phyloP scores from a whole-genome alignment of 2,888 invertebrate species.

The Cephus runcator region DNA sequence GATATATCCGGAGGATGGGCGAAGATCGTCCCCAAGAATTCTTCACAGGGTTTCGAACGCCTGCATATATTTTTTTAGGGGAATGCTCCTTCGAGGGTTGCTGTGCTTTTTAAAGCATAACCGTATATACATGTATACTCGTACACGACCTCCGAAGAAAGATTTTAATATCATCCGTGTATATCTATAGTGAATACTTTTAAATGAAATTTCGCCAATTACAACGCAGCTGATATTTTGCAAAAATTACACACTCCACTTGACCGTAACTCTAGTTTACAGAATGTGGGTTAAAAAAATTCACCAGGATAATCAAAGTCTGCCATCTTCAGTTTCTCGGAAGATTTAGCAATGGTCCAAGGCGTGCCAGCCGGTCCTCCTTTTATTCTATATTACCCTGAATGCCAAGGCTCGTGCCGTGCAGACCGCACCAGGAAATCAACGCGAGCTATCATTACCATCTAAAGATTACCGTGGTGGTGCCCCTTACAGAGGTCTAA shows the following conservation, averaged over 20 bases:
- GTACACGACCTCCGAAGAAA: background rate
- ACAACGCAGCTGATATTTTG: background rate
- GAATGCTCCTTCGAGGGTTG: slow-evolving; percentile 12
- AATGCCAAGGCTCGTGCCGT: slow-evolving; percentile 45
- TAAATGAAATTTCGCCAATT: background rate
- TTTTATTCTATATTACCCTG: background rate
- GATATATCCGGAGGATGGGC: slow-evolving; percentile 5
- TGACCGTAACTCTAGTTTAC: background rate
- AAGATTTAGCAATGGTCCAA: background rate
- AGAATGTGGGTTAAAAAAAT: background rate
- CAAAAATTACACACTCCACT: background rate
- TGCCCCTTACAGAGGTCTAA: slow-evolving; percentile 25
- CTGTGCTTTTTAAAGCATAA: background rate
- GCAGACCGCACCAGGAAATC: slow-evolving; percentile 53
- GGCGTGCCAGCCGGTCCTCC: background rate
- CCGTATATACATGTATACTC: background rate
- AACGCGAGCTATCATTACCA: slow-evolving; percentile 51
- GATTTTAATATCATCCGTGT: background rate
- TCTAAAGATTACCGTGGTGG: slow-evolving; percentile 34
- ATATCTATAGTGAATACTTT: background rate
- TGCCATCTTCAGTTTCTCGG: background rate
- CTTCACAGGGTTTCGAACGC: slow-evolving; percentile 21
- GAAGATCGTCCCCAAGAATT: slow-evolving; percentile 9
- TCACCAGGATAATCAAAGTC: background rate
- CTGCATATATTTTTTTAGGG: slow-evolving; percentile 24